These are phyloP conservation scores for Anguilla japonica DNA, from an alignment of 2,113 vertebrate species.

Conservation along the genomic window DNA sequence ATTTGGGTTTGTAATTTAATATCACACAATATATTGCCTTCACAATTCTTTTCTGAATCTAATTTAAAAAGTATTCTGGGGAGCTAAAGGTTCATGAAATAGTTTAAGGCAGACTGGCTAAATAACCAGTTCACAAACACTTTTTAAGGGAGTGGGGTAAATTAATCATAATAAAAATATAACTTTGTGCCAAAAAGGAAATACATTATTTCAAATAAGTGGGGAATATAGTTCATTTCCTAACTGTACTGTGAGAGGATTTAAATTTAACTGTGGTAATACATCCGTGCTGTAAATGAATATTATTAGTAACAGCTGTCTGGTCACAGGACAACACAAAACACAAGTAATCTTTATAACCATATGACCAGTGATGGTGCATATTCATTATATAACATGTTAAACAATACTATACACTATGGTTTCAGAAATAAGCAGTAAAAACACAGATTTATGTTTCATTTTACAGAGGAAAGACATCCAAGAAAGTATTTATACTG, in stretches of 20 bases:
- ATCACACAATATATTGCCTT: too few species aligned
- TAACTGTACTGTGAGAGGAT: slow-evolving; percentile 1
- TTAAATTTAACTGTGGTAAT: slow-evolving; percentile 13
- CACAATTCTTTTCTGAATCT: too few species aligned
- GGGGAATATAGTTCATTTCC: slow-evolving; percentile 21
- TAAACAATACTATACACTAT: background rate
- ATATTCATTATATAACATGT: background rate
- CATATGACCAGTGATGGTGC: background rate
- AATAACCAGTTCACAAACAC: background rate
- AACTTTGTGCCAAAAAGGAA: slow-evolving; percentile 11
- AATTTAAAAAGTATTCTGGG: too few species aligned
- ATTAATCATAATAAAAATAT: background rate
- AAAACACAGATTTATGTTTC: background rate
- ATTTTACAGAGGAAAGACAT: background rate
- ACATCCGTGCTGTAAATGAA: background rate
- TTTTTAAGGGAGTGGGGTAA: background rate
- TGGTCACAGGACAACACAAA: background rate
- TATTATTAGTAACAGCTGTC: background rate
- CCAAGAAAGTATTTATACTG: background rate
- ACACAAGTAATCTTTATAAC: background rate
- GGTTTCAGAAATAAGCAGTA: background rate
- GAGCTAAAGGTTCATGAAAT: too few species aligned
- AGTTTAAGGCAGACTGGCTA: background rate
- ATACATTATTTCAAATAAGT: background rate
- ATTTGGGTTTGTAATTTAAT: too few species aligned